Conservation (phyloP, 2,797 vertebrate genomes). For the Spondyliosoma cantharus region DNA sequence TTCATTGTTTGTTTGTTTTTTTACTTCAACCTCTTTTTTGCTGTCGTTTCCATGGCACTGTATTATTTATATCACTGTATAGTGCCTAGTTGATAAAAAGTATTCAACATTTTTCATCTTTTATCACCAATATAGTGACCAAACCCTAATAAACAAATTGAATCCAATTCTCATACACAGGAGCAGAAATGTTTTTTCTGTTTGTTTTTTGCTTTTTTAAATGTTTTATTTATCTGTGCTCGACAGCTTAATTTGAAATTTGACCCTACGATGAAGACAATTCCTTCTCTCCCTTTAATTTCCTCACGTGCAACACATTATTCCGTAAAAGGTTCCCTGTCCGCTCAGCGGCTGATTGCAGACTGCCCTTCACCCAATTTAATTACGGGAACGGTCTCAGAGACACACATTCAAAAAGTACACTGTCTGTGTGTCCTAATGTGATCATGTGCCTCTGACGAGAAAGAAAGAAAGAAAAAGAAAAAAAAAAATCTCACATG, state of each 20-base stretch:
- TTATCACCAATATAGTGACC: too few relatives aligned
- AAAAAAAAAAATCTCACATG: neutral
- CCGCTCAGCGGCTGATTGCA: neutral
- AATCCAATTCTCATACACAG: too few relatives aligned
- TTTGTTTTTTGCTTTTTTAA: too few relatives aligned
- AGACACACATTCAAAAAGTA: slow-evolving; percentile 20
- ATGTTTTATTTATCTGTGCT: too few relatives aligned
- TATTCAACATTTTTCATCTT: too few relatives aligned
- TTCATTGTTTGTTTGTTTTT: neutral
- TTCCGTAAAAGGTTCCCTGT: neutral
- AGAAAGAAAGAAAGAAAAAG: neutral
- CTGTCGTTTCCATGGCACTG: neutral
- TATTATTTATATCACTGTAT: neutral
- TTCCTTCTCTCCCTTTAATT: neutral
- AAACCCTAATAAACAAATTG: too few relatives aligned
- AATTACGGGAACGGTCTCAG: slow-evolving; percentile 22
- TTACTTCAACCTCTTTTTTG: neutral
- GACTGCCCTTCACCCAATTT: slow-evolving; percentile 24
- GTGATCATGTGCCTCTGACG: slow-evolving; percentile 27
- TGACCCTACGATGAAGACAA: neutral
- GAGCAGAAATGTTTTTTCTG: too few relatives aligned
- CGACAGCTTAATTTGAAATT: neutral
- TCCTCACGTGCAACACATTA: slow-evolving; percentile 17
- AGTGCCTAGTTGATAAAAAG: neutral
- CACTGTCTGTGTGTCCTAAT: slow-evolving; percentile 1